phyloP scores from a whole-genome alignment of 2,888 invertebrate genomes.

The Lepidonotus clava region DNA sequence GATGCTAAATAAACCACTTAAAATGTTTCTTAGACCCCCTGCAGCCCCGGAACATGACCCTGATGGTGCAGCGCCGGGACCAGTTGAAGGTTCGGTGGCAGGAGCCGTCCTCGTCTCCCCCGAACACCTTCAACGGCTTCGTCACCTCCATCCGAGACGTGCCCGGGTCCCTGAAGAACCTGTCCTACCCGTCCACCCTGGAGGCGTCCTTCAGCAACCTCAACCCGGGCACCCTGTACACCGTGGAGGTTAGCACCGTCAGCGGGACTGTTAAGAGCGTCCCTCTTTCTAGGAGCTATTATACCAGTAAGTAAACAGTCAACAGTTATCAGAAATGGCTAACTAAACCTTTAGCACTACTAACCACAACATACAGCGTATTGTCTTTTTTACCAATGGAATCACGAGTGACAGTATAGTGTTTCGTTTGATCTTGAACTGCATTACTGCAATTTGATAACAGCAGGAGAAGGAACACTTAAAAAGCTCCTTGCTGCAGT shows the following conservation, averaged over 20 bases:
- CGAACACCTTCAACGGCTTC: conserved; percentile 26
- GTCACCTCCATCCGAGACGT: background rate
- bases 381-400: no score
- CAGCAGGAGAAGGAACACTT: no score
- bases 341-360: no score
- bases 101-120: background rate
- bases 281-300: background rate
- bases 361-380: no score
- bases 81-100: conserved; percentile 25
- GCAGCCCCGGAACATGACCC: background rate
- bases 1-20: background rate
- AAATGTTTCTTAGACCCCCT: conserved; percentile 1
- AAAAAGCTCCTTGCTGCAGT: no score
- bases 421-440: no score
- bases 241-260: conserved; percentile 20
- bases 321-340: no score
- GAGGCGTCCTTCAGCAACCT: conserved; percentile 49
- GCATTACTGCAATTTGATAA: no score
- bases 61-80: background rate
- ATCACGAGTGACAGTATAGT: no score
- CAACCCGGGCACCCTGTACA: conserved; percentile 40
- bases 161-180: conserved; percentile 2
- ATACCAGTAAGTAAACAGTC: conserved; percentile 47
- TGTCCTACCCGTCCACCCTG: background rate
- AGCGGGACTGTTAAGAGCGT: background rate